Evolutionary conservation across 2,888 invertebrate genomes (phyloP), one percentile per base, ranked within the genome.

Genomic region (Pimpla rufipes): DNA sequence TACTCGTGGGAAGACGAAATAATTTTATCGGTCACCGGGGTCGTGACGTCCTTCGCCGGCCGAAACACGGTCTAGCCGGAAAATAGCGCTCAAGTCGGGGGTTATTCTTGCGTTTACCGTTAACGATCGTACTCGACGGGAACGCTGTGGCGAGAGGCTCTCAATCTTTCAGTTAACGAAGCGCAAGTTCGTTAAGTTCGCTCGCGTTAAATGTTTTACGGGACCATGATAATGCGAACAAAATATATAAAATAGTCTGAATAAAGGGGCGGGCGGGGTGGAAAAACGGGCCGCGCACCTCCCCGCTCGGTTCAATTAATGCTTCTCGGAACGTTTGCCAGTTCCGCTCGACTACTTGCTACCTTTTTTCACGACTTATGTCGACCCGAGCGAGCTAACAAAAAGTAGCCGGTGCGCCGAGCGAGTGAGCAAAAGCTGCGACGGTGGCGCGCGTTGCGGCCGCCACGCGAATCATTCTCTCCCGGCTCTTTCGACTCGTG

Each of bases 161-260:
- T 79, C 47, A 79, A 75, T 75, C 76, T 73, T 40, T 16, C 13
- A 55, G 47, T 66, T 67, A 67, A 76, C 71, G 42, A 64, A 79
- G 50, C 73, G 57, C 62, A 47, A 37, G 23, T 71, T 79, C 52
- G 52, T 76, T 80, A 55, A 50, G 62, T 47, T 23, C 40, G 52
- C 62, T 40, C 50, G 13, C 62, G 62, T 40, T 40, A 37, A 40
- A 18, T 62, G 37, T 47, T 62, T 16, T 7, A 50, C 59, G 18
- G 45, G 18, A 59, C 21, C 11, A 68, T 59, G 21, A 37, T 11
- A n/a, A 21, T 11, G 55, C 7, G 35, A 68, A 50, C 21, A 37
- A 68, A 37, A 37, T 18, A 6, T 23, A 10, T n/a, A 42, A 70
- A 55, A 70, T 42, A 16, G 29, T 3, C 52, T 13, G 37, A 29